A percentile compares a stretch with the other conserved stretches of the same genome.
Conservation (phyloP, 2,888 invertebrate species). For the Trichogramma evanescens region DNA sequence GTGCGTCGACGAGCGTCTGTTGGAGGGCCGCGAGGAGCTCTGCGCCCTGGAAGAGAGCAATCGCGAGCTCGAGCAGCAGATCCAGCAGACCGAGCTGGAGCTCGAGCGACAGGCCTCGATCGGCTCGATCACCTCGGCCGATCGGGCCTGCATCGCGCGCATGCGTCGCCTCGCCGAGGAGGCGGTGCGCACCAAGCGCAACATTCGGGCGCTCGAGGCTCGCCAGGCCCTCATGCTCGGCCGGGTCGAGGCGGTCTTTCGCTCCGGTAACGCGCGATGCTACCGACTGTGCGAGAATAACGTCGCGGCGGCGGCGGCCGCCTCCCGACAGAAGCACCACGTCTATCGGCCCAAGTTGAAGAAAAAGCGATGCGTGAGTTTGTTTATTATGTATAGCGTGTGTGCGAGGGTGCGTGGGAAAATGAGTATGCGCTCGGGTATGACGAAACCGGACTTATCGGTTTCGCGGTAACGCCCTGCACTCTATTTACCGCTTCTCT, state of each 20-base stretch:
- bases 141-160: constrained; percentile 34
- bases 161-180: constrained; percentile 35
- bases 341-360: constrained; percentile 1
- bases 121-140: constrained; percentile 36
- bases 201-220: constrained; percentile 34
- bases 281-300: background rate
- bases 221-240: constrained; percentile 31
- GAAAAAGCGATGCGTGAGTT: constrained; percentile 8
- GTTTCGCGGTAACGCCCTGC: no score
- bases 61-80: constrained; percentile 29
- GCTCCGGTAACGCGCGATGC: background rate
- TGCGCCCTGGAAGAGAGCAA: constrained; percentile 34
- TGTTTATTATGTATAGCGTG: background rate
- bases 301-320: background rate
- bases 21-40: constrained; percentile 37
- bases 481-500: no score
- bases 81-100: constrained; percentile 28
- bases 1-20: constrained; percentile 34
- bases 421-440: no score
- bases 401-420: no score
- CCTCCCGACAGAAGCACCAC: constrained; percentile 8
- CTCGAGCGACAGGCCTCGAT: constrained; percentile 13
- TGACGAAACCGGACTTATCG: no score
- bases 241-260: constrained; percentile 32
- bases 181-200: constrained; percentile 33